Conservation (phyloP, 2,888 invertebrate species). For the Mythimna lalbum region DNA sequence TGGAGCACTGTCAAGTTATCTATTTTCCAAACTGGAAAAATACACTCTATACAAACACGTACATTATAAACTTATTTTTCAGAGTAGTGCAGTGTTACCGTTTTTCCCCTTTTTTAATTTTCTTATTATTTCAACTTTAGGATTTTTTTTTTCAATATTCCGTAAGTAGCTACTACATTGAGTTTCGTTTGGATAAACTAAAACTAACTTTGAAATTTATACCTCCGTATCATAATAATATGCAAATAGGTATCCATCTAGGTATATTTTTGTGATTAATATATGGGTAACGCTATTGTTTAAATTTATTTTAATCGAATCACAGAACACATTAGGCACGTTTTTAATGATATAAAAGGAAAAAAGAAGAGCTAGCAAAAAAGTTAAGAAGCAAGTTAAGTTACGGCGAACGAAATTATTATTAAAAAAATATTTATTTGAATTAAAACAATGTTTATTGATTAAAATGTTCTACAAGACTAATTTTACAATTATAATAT, state of each 20-base stretch:
- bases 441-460: too few species aligned
- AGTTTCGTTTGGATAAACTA: background rate
- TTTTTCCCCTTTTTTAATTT: conserved; percentile 4
- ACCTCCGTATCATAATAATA: too few species aligned
- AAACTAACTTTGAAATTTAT: too few species aligned
- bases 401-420: too few species aligned
- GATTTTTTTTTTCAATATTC: background rate
- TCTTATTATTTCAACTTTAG: background rate
- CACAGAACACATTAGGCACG: background rate
- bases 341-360: background rate
- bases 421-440: too few species aligned
- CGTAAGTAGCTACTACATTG: background rate
- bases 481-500: too few species aligned
- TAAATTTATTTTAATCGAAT: background rate
- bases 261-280: background rate
- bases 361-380: background rate
- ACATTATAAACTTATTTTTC: background rate
- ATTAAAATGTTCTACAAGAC: too few species aligned
- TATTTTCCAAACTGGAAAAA: background rate
- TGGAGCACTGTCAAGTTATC: background rate
- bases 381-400: background rate
- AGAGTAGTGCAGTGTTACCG: background rate
- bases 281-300: background rate
- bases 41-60: background rate
- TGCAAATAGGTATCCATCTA: too few species aligned